These are phyloP conservation scores for Ptyas mucosa DNA, from an alignment of 2,113 vertebrate genomes.

Conservation along the genomic window DNA sequence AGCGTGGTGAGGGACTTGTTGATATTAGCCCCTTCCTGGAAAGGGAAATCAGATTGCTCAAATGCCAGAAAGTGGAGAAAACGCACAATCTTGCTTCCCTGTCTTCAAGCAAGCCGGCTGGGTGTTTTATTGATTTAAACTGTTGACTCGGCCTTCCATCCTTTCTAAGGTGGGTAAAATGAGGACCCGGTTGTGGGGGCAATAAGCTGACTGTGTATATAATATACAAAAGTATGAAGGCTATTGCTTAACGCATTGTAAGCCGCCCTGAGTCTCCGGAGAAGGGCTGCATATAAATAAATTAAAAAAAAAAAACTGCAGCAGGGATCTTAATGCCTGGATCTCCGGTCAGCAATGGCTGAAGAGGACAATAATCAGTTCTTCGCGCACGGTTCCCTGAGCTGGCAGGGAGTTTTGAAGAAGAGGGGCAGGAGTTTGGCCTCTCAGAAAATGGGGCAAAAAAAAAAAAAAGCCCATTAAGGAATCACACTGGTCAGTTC, in stretches of 20 bases:
- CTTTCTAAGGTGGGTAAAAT: too few species aligned
- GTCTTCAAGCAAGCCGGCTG: neutral
- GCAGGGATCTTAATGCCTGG: neutral
- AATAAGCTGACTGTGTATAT: too few species aligned
- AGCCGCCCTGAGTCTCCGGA: too few species aligned
- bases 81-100: neutral
- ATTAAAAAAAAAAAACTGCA: too few species aligned
- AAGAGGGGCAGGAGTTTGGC: too few species aligned
- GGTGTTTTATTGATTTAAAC: neutral
- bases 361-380: neutral
- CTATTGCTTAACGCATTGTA: too few species aligned
- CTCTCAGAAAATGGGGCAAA: too few species aligned
- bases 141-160: too few species aligned
- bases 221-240: too few species aligned
- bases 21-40: slow-evolving; percentile 97
- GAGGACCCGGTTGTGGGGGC: too few species aligned
- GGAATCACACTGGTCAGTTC: neutral
- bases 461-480: neutral
- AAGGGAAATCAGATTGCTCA: neutral
- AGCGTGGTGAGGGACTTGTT: slow-evolving; percentile 98
- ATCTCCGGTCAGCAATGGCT: neutral
- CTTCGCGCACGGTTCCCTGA: neutral
- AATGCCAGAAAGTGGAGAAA: neutral
- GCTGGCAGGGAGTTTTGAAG: neutral
- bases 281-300: too few species aligned